Evolutionary conservation across 1,140 invertebrate species (phyloP).

Genomic region (Trichoplusia ni): DNA sequence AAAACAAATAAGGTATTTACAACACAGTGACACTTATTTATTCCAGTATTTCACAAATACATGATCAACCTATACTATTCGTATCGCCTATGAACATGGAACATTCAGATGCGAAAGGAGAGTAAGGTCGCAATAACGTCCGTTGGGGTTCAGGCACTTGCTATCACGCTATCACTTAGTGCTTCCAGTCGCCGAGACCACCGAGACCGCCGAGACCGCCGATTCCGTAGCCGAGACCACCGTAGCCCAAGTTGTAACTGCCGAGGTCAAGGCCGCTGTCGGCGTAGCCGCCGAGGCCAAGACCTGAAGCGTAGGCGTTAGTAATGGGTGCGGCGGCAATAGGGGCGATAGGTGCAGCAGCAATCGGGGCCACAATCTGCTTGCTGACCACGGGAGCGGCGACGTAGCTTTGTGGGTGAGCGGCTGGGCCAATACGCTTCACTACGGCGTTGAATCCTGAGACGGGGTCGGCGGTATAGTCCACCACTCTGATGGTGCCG

Average conservation of each 20-base stretch:
- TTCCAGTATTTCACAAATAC: constrained; percentile 20
- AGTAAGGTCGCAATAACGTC: constrained; percentile 18
- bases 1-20: neutral
- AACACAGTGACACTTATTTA: constrained; percentile 15
- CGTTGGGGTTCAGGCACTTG: neutral
- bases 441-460: constrained; percentile 80
- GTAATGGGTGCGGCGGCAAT: constrained; percentile 34
- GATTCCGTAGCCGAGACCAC: constrained; percentile 9
- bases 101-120: constrained; percentile 23
- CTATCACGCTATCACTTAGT: constrained; percentile 26
- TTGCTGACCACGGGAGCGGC: constrained; percentile 32
- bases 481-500: constrained; percentile 82
- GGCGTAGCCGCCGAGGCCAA: constrained; percentile 30
- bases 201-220: constrained; percentile 3
- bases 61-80: constrained; percentile 28
- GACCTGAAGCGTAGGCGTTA: constrained; percentile 15
- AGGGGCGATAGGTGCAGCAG: constrained; percentile 39
- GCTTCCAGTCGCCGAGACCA: constrained; percentile 31
- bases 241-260: constrained; percentile 12
- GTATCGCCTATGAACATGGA: constrained; percentile 22
- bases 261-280: constrained; percentile 31
- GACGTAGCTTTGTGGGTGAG: constrained; percentile 60
- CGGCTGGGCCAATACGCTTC: constrained; percentile 78
- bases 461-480: constrained; percentile 82
- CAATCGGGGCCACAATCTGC: constrained; percentile 34